phyloP scores from a whole-genome alignment of 2,888 invertebrate genomes.

The Tolmerus cingulatus region DNA sequence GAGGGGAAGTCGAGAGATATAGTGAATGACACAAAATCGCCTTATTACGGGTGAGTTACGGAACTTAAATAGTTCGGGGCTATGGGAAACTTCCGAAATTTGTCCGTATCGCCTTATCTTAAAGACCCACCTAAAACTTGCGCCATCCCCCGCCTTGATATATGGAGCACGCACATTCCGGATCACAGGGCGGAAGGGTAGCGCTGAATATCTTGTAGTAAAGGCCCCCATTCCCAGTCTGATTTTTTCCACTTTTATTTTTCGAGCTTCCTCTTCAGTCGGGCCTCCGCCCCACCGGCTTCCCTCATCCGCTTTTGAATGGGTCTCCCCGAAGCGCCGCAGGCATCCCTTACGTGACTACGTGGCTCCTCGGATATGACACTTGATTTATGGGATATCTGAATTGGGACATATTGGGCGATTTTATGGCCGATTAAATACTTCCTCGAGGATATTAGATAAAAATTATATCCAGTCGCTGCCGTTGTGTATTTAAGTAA shows the following conservation, averaged over 20 bases:
- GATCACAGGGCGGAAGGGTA: neutral
- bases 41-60: slow-evolving; percentile 18
- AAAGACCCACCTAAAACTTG: slow-evolving; percentile 32
- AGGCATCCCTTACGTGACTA: slow-evolving; percentile 37
- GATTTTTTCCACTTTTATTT: neutral
- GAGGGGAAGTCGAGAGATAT: neutral
- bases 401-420: slow-evolving; percentile 48
- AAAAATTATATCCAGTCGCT: slow-evolving; percentile 46
- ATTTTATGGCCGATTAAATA: slow-evolving; percentile 50
- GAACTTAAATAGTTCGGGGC: slow-evolving; percentile 28
- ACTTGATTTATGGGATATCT: slow-evolving; percentile 49
- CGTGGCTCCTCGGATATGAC: slow-evolving; percentile 38
- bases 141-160: neutral
- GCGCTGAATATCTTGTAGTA: slow-evolving; percentile 1
- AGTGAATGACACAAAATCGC: slow-evolving; percentile 14
- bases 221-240: neutral
- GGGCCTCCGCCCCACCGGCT: neutral
- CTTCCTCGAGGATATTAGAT: slow-evolving; percentile 48
- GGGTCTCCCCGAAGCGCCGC: slow-evolving; percentile 8
- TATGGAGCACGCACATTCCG: slow-evolving; percentile 31
- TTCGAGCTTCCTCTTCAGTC: neutral
- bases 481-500: slow-evolving; percentile 22
- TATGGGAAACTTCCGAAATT: slow-evolving; percentile 14
- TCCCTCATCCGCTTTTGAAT: neutral
- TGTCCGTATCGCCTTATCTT: slow-evolving; percentile 28